phyloP scores from a whole-genome alignment of 2,797 vertebrate species.

The Dendrocincla fuliginosa region DNA sequence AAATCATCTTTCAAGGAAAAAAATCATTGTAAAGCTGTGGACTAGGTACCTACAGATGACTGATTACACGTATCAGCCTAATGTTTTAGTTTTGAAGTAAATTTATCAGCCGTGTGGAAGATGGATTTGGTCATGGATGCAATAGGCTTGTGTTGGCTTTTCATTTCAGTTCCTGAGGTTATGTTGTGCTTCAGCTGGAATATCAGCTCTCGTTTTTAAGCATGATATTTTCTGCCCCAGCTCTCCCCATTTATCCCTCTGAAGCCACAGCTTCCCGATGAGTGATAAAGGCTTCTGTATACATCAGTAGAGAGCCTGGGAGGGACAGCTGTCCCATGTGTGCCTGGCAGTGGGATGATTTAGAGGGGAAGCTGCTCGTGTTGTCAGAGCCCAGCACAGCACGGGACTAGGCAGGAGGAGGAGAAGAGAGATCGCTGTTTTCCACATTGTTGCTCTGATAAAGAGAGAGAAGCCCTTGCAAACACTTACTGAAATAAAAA shows the following conservation, averaged over 20 bases:
- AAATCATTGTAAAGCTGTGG: background rate
- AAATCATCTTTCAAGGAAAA: background rate
- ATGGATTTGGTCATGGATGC: background rate
- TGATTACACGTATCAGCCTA: background rate
- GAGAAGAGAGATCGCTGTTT: background rate
- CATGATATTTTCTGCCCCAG: background rate
- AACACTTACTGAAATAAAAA: background rate
- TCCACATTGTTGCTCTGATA: background rate
- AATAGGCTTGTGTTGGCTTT: background rate
- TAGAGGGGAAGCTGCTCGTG: accelerated
- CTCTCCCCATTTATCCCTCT: accelerated
- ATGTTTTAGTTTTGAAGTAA: background rate
- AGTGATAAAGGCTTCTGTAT: background rate
- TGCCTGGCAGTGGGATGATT: accelerated
- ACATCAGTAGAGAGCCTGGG: background rate
- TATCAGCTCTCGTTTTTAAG: background rate
- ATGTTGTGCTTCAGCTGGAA: background rate
- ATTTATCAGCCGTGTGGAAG: background rate
- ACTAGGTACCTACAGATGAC: background rate
- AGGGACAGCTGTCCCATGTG: accelerated
- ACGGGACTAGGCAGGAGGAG: background rate
- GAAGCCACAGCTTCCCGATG: background rate
- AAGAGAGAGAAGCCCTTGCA: background rate
- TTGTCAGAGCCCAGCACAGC: background rate
- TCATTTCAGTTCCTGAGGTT: background rate